Evolutionary conservation across 2,797 vertebrate species (phyloP), one percentile per base, ranked within the genome.

Genomic region (Luscinia megarhynchos): DNA sequence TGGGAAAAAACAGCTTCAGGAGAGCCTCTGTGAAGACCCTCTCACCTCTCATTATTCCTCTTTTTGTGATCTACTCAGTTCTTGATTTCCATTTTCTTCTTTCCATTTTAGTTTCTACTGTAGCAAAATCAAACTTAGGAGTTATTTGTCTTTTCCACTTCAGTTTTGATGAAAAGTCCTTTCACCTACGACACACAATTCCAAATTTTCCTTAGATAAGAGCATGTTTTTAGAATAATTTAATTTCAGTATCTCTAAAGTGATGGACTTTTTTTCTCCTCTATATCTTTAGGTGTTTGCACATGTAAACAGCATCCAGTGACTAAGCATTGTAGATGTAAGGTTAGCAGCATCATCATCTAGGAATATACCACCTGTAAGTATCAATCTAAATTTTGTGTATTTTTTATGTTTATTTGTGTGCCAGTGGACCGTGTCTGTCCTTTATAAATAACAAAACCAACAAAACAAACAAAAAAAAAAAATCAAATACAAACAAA

Each of bases 381-480:
- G 5, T 32, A 59, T 46, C 19, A 36, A 10, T 57, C 9, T 43
- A 68, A 57, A 77, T 72, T 81, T 58, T 87, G 4, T 50, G 8
- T 5, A 13, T 63, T 51, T 11, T 1, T 40, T 6, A 1, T 36
- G 6, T 50, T 6, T 61, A 6, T n/a, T 80, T 46, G 4, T 3
- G 0, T 19, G 19, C 14, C 68, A 19, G 7, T 50, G 30, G 4
- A 78, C 0, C 5, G 17, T 14, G 11, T 7, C 45, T 45, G 10
- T 54, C 9, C 74, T 72, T 38, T 32, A 38, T 17, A 75, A 50
- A 6, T 9, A 20, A 64, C 70, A 21, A 45, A 43, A 3, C 9
- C 12, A 46, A 45, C 45, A 45, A 21, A 45, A 6, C 45, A 45
- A 45, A 4, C 22, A 51, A 17, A 15, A 23, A 4, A 45, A 51